These are phyloP conservation scores for Habrosyne pyritoides DNA, from an alignment of 2,888 invertebrate species.

Conservation along the genomic window DNA sequence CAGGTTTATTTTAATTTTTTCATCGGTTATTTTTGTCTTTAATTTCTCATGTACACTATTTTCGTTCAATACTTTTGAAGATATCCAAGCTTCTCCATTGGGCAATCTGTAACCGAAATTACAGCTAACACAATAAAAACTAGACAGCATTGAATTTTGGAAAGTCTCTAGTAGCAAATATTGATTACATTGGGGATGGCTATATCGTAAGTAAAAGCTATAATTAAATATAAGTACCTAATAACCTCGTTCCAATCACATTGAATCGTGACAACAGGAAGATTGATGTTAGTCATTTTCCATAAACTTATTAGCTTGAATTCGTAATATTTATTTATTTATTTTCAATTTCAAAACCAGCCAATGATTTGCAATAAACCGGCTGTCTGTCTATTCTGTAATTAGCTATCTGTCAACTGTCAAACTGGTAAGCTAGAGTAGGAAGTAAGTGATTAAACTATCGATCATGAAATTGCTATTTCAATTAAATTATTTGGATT, in stretches of 20 bases:
- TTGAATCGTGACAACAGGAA: conserved; percentile 77
- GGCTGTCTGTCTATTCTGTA: too few species aligned
- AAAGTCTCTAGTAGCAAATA: too few species aligned
- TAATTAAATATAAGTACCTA: conserved; percentile 49
- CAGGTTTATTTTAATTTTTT: conserved; percentile 69
- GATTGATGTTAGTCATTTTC: conserved; percentile 42
- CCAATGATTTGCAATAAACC: too few species aligned
- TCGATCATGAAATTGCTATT: too few species aligned
- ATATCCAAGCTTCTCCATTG: conserved; percentile 77
- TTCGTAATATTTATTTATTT: neutral
- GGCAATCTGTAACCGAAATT: conserved; percentile 61
- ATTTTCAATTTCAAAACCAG: too few species aligned
- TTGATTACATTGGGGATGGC: neutral
- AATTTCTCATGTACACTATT: conserved; percentile 69
- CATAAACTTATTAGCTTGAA: conserved; percentile 2
- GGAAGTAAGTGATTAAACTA: too few species aligned
- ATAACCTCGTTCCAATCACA: conserved; percentile 82
- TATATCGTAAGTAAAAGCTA: neutral
- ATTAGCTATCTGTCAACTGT: too few species aligned
- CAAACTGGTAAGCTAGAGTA: too few species aligned
- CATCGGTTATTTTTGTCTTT: conserved; percentile 57
- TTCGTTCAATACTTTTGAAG: conserved; percentile 71
- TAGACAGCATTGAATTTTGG: neutral
- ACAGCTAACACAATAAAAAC: neutral
- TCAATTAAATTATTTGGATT: too few species aligned